phyloP scores from a whole-genome alignment of 2,888 invertebrate genomes.

The Hemicrepidius hirtus region DNA sequence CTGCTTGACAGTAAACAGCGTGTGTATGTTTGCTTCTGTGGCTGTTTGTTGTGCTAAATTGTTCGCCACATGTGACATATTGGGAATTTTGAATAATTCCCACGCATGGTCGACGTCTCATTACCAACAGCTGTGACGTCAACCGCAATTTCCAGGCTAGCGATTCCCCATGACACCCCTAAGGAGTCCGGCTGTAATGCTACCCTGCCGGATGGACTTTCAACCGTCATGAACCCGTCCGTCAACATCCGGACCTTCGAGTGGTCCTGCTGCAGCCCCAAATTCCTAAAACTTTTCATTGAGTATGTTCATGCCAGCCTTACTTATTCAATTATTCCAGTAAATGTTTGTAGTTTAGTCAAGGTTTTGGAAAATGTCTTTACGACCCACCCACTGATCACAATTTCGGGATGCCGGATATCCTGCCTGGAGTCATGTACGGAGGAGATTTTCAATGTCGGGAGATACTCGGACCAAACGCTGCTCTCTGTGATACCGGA shows the following conservation, averaged over 20 bases:
- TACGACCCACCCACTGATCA: slow-evolving; percentile 73
- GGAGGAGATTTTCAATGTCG: slow-evolving; percentile 76
- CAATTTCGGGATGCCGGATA: slow-evolving; percentile 62
- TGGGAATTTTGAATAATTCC: slow-evolving; percentile 65
- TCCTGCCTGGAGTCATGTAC: slow-evolving; percentile 74
- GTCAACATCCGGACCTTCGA: slow-evolving; percentile 67
- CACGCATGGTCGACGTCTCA: slow-evolving; percentile 57
- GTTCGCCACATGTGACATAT: slow-evolving; percentile 63
- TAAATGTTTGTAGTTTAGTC: slow-evolving; percentile 68
- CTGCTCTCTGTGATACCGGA: slow-evolving; percentile 69
- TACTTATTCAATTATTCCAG: slow-evolving; percentile 53
- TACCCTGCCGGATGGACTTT: slow-evolving; percentile 59
- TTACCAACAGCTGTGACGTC: slow-evolving; percentile 46
- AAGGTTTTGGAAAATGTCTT: slow-evolving; percentile 76
- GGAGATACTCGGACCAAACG: slow-evolving; percentile 72
- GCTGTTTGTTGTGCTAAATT: slow-evolving; percentile 61
- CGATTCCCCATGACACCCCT: slow-evolving; percentile 65
- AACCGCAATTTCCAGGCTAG: slow-evolving; percentile 61
- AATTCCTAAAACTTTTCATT: slow-evolving; percentile 73
- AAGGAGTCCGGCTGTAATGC: slow-evolving; percentile 63
- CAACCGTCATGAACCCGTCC: slow-evolving; percentile 67
- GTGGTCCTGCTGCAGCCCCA: slow-evolving; percentile 75
- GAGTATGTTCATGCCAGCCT: slow-evolving; percentile 70
- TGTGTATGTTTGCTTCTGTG: slow-evolving; percentile 46
- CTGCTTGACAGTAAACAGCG: slow-evolving; percentile 41